Evolutionary conservation across 2,888 invertebrate species (phyloP).

Genomic region (Formica aserva): DNA sequence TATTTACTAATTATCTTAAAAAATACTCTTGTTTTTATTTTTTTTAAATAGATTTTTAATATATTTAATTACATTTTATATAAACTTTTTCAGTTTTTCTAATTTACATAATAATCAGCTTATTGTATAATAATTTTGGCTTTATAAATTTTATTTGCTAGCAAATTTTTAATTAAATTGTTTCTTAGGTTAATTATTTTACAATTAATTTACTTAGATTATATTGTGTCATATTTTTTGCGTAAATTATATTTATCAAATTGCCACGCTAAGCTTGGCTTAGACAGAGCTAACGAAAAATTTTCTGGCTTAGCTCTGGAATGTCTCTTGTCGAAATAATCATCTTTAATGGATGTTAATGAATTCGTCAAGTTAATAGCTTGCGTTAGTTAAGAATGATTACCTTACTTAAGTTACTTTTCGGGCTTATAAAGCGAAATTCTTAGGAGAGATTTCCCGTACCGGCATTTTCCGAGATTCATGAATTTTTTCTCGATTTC

Average conservation of each 20-base stretch:
- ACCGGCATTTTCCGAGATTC: not conserved
- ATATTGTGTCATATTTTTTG: not conserved
- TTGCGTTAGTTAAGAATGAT: conserved; percentile 19
- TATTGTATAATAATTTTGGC: not conserved
- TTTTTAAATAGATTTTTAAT: not conserved
- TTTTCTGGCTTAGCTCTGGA: conserved; percentile 5
- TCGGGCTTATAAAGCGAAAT: not conserved
- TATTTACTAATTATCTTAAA: not conserved
- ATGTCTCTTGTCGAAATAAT: conserved; percentile 15
- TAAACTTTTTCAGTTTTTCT: not conserved
- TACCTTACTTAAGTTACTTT: conserved; percentile 9
- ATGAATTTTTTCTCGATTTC: conserved; percentile 37
- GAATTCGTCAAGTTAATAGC: conserved; percentile 42
- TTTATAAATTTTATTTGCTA: not conserved
- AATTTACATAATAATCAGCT: not conserved
- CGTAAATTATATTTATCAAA: not conserved
- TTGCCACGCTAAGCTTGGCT: not conserved
- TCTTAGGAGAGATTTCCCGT: not conserved
- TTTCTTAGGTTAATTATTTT: conserved; percentile 8
- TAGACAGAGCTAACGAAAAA: conserved; percentile 12
- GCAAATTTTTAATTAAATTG: not conserved
- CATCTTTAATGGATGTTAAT: conserved; percentile 42
- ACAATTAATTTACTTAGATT: not conserved
- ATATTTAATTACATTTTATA: conserved; percentile 8
- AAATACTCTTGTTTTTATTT: too few species aligned